Percentiles rank a stretch among this genome's conserved stretches.
Evolutionary conservation across 2,113 vertebrate species (phyloP).

Genomic region (Tragulus kanchil): DNA sequence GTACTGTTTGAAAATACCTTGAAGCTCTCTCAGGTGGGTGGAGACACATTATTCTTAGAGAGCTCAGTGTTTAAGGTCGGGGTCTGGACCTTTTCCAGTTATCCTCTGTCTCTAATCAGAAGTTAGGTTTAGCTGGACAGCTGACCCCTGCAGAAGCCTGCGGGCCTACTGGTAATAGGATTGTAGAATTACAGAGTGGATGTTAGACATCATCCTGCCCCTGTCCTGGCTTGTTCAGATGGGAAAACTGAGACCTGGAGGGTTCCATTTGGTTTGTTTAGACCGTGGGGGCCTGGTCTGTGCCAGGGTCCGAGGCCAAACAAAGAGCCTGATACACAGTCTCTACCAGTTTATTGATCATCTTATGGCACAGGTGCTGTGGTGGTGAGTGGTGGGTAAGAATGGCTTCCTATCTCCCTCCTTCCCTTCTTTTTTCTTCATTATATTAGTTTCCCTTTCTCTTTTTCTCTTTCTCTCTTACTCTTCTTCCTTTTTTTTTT

Average conservation of each 20-base stretch:
- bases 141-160: not conserved
- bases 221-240: not conserved
- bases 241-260: not conserved
- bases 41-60: not conserved
- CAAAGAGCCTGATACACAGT: not conserved
- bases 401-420: not conserved
- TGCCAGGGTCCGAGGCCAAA: rapidly evolving
- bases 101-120: not conserved
- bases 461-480: not conserved
- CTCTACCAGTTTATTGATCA: not conserved
- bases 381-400: not conserved
- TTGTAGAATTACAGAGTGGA: not conserved
- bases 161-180: not conserved
- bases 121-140: not conserved
- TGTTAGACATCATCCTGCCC: not conserved
- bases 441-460: not conserved
- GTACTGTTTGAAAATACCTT: not conserved
- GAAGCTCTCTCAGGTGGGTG: not conserved
- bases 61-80: not conserved
- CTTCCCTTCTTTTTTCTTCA: rapidly evolving
- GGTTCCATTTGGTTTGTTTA: not conserved
- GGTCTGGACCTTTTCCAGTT: not conserved
- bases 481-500: not conserved
- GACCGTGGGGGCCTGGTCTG: not conserved
- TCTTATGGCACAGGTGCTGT: not conserved